Conservation (phyloP, 2,797 vertebrate genomes). For the Todus mexicanus region DNA sequence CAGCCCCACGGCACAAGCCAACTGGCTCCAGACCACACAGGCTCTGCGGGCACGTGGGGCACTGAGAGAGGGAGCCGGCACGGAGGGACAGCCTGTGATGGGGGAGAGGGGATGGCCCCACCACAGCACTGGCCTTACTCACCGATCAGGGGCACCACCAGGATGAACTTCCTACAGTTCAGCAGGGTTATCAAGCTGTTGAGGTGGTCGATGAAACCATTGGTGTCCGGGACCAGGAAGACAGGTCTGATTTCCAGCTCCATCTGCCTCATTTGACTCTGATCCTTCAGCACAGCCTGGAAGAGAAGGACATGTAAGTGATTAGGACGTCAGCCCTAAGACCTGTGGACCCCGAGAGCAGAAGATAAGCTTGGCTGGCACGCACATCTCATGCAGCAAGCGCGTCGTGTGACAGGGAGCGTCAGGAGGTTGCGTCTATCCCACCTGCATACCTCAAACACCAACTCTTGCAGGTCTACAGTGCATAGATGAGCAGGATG, state of each 20-base stretch:
- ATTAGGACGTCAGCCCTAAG: not conserved
- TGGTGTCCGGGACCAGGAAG: slow-evolving; percentile 96
- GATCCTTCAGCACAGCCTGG: slow-evolving; percentile 93
- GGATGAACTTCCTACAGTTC: slow-evolving; percentile 87
- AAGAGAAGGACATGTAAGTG: slow-evolving; percentile 40
- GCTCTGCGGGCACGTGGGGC: not conserved
- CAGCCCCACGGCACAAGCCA: not conserved
- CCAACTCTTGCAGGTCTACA: not conserved
- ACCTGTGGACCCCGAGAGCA: not conserved
- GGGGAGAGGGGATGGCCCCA: not conserved
- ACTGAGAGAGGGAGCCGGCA: not conserved
- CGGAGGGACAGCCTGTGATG: fast-evolving
- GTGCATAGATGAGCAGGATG: fast-evolving
- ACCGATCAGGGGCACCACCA: slow-evolving; percentile 97
- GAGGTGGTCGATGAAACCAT: slow-evolving; percentile 97
- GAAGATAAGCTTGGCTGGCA: not conserved
- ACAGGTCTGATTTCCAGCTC: slow-evolving; percentile 93
- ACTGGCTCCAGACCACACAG: slow-evolving; percentile 8
- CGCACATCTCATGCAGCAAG: fast-evolving
- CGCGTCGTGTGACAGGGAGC: not conserved
- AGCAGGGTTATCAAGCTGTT: slow-evolving; percentile 84
- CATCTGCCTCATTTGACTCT: slow-evolving; percentile 84
- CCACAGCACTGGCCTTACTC: slow-evolving; percentile 56
- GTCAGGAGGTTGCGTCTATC: not conserved
- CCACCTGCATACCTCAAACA: not conserved